These are phyloP conservation scores for Drosophila kurseongensis DNA, from an alignment of 1,140 invertebrate species.

Conservation along the genomic window DNA sequence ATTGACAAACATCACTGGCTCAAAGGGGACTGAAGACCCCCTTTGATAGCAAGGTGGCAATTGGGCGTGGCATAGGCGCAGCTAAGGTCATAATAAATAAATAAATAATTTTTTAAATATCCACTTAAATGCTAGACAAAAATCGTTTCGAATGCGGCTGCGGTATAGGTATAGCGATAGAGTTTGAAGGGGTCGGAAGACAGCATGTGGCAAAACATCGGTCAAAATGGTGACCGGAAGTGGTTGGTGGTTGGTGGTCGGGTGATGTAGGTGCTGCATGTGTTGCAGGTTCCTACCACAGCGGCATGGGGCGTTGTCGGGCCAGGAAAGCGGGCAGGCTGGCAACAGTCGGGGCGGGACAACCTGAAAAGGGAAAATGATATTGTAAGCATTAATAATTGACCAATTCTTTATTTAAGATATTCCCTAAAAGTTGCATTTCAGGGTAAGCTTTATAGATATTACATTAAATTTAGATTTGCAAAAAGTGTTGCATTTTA, in stretches of 20 bases:
- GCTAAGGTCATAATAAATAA: slow-evolving; percentile 74
- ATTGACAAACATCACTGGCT: slow-evolving; percentile 79
- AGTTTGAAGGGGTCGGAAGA: slow-evolving; percentile 35
- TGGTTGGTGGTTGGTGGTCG: neutral
- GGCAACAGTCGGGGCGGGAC: slow-evolving; percentile 85
- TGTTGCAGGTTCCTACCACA: slow-evolving; percentile 59
- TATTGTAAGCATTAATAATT: no score
- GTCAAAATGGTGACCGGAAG: slow-evolving; percentile 15
- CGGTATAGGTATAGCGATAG: slow-evolving; percentile 29
- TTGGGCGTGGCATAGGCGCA: slow-evolving; percentile 68
- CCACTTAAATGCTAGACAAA: slow-evolving; percentile 74
- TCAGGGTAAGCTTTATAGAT: no score
- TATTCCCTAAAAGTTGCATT: no score
- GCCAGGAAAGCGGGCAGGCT: slow-evolving; percentile 65
- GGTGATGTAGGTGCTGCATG: neutral
- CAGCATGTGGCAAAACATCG: slow-evolving; percentile 47
- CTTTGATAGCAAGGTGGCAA: slow-evolving; percentile 84
- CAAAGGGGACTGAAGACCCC: slow-evolving; percentile 64
- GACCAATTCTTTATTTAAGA: no score
- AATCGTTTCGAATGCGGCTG: slow-evolving; percentile 42
- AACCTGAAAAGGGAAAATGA: slow-evolving; percentile 82
- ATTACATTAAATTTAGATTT: no score
- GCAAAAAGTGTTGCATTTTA: no score
- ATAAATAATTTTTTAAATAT: slow-evolving; percentile 73
- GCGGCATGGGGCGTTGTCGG: slow-evolving; percentile 76